Conservation (phyloP, 2,888 invertebrate species). For the Cosmia pyralina region DNA sequence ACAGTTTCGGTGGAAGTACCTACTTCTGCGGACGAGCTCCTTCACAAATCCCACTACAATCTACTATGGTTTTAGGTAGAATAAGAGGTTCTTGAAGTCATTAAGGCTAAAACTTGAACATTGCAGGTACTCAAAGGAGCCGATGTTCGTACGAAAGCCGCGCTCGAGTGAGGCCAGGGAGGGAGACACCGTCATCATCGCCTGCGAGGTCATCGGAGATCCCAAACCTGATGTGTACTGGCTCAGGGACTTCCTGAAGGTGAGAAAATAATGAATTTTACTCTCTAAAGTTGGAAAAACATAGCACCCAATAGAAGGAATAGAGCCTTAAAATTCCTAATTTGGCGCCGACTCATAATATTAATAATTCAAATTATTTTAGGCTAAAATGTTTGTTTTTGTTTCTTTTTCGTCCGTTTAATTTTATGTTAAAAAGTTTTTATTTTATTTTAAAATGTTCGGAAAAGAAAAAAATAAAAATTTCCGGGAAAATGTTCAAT, state of each 20-base stretch:
- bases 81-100: neutral
- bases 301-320: neutral
- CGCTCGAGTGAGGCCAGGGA: constrained; percentile 95
- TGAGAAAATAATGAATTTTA: constrained; percentile 72
- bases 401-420: too few species aligned
- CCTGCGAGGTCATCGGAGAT: constrained; percentile 96
- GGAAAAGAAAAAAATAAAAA: too few species aligned
- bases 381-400: too few species aligned
- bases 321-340: too few species aligned
- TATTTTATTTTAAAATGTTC: too few species aligned
- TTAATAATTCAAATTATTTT: too few species aligned
- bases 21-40: neutral
- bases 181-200: constrained; percentile 96
- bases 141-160: constrained; percentile 95
- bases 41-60: neutral
- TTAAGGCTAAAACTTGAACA: neutral
- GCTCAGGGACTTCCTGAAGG: constrained; percentile 96
- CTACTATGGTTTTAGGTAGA: neutral
- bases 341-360: too few species aligned
- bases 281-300: too few species aligned
- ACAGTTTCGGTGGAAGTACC: neutral
- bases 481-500: too few species aligned
- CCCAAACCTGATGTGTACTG: constrained; percentile 97
- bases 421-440: too few species aligned
- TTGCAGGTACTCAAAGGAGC: constrained; percentile 94